Evolutionary conservation across 2,888 invertebrate species (phyloP).

Genomic region (Eilema griseolum): DNA sequence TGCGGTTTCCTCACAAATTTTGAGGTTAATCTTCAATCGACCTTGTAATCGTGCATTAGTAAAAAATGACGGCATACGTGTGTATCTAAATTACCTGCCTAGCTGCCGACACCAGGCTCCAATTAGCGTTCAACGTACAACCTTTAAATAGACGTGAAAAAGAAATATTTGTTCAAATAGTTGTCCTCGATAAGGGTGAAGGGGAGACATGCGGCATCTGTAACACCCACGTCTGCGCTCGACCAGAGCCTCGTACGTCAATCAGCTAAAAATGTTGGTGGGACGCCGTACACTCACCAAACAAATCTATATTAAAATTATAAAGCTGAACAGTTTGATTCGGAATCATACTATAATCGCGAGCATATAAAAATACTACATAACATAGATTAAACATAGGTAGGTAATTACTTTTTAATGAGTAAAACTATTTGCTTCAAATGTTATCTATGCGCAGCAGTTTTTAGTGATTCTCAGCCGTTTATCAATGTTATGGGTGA

Average conservation of each 20-base stretch:
- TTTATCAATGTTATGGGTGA: background rate
- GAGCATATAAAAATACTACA: background rate
- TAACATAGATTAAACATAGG: background rate
- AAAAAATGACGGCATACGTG: conserved; percentile 7
- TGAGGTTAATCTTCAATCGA: conserved; percentile 13
- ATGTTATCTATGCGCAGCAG: conserved; percentile 25
- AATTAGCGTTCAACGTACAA: conserved; percentile 14
- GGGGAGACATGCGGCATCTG: no score
- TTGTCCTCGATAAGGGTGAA: no score
- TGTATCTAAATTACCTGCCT: conserved; percentile 2
- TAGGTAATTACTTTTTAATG: conserved; percentile 42
- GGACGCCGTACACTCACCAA: no score
- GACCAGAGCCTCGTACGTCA: no score
- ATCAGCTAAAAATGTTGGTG: no score
- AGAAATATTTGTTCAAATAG: background rate
- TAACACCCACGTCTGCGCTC: no score
- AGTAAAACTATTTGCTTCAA: conserved; percentile 24
- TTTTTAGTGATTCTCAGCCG: conserved; percentile 13
- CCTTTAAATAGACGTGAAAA: background rate
- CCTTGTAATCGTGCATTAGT: background rate
- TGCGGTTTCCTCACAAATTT: conserved; percentile 6
- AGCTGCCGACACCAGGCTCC: conserved; percentile 15
- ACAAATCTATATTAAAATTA: no score
- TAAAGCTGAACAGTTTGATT: no score
- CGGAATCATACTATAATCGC: no score